Base-by-base conservation (phyloP, 2,113 vertebrate genomes). In the Carassius auratus region DNA sequence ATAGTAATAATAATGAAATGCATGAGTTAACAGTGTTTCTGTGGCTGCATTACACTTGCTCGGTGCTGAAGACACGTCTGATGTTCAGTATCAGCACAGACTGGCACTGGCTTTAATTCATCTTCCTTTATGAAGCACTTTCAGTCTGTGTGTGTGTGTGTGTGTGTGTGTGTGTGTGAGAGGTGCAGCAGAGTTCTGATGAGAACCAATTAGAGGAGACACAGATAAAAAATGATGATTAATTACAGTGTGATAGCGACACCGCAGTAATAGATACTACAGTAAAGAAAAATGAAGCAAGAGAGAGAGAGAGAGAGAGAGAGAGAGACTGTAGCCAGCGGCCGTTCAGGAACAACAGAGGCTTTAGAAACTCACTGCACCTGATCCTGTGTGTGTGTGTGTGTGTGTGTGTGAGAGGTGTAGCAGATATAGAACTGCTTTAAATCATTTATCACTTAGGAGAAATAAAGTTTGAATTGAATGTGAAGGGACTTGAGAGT, bases 201-300 rank as follows among this genome's bases (percentile, higher is more conserved):
- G 95, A 96, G 95, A 94, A 96, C 96, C 96, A 97, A 97, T 95
- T 97, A 97, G 97, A 95, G 95, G 93, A 93, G 93, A 92, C 94
- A 91, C 92, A 95, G 96, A 97, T 97, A 96, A 96, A 96, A 96
- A 96, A 96, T 96, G 95, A 95, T 96, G 96, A 97, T 96, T 96
- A 96, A 96, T 97, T 96, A 95, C 96, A 93, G 91, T 83, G 69
- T 42, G 86, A 59, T 74, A 88, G 66, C 23, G 83, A 62, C 61
- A 87, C 88, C 89, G 92, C 86, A 83, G 89, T 91, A 91, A 90
- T 89, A 90, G 93, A 92, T 92, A 92, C 62, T 68, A 66, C 93
- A 91, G 94, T 90, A 92, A 77, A 91, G 89, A 89, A 91, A 74
- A 86, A 84, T 87, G 77, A 86, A 84, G 26, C 74, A 71, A 77